A percentile compares a stretch with the other conserved stretches of the same genome.
Evolutionary conservation across 2,888 invertebrate genomes (phyloP).

Genomic region (Agrochola circellaris): DNA sequence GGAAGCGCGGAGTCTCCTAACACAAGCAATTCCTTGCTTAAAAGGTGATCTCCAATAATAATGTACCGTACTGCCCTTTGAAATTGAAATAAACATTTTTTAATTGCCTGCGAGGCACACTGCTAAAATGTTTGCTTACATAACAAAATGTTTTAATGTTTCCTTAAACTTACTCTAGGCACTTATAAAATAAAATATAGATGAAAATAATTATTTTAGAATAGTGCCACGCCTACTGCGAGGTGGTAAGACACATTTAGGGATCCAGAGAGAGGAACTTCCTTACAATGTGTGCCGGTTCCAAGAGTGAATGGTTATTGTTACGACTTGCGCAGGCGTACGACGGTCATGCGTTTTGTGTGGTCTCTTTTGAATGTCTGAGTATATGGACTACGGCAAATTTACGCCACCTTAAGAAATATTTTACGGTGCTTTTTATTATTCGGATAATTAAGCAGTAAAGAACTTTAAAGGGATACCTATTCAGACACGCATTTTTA

Average conservation of each 20-base stretch:
- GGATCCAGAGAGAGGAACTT: constrained; percentile 17
- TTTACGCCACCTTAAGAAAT: background rate
- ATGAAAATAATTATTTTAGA: background rate
- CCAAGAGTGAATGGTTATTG: constrained; percentile 30
- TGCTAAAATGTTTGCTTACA: background rate
- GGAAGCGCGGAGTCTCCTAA: too few species aligned
- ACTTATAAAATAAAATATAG: background rate
- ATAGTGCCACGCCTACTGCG: background rate
- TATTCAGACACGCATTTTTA: background rate
- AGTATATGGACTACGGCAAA: background rate
- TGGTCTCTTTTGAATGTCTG: constrained; percentile 26
- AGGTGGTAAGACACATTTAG: background rate
- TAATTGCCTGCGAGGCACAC: background rate
- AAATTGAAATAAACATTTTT: too few species aligned
- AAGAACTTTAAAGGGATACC: background rate
- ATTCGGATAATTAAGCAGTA: background rate
- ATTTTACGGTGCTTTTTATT: background rate
- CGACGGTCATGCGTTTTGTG: constrained; percentile 7
- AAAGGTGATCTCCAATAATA: too few species aligned
- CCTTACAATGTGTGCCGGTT: constrained; percentile 17
- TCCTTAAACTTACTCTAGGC: background rate
- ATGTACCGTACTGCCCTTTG: too few species aligned
- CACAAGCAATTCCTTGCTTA: too few species aligned
- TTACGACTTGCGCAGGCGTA: constrained; percentile 32
- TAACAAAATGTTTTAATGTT: background rate